A percentile compares a stretch with the other conserved stretches of the same genome.
These are phyloP conservation scores for Brienomyrus longianalis DNA, from an alignment of 2,113 vertebrate species.

Conservation along the genomic window DNA sequence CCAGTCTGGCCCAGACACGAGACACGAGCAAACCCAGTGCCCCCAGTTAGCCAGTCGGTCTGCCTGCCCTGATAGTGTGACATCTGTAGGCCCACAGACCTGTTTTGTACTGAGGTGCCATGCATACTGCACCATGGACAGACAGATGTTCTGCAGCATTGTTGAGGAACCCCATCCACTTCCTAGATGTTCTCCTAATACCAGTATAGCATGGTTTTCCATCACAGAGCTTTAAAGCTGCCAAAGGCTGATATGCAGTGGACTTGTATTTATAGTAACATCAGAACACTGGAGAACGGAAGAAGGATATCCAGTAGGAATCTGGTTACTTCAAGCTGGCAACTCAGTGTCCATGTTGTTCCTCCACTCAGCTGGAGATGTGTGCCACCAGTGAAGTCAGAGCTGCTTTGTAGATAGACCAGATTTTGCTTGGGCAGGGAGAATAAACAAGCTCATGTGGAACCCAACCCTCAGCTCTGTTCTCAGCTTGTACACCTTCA, in stretches of 20 bases:
- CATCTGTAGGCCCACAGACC: not conserved
- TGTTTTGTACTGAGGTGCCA: not conserved
- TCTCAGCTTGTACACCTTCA: not conserved
- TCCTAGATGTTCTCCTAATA: not conserved
- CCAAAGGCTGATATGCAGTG: not conserved
- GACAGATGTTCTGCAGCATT: not conserved
- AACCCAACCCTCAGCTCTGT: not conserved
- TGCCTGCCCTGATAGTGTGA: not conserved
- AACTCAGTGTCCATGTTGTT: not conserved
- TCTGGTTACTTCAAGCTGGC: not conserved
- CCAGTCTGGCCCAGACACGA: conserved; percentile 26
- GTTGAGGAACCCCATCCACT: not conserved
- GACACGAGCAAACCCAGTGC: conserved; percentile 31
- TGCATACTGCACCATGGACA: not conserved
- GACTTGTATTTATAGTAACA: not conserved
- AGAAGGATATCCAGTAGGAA: not conserved
- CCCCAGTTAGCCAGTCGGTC: conserved; percentile 8
- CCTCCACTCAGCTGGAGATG: not conserved
- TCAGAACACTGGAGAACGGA: not conserved
- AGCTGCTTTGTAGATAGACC: conserved; percentile 21
- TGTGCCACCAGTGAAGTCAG: not conserved
- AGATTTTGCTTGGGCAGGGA: conserved; percentile 16
- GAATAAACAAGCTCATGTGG: conserved; percentile 16
- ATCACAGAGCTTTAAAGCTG: not conserved
- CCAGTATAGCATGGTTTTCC: not conserved